Evolutionary conservation across 2,888 invertebrate species (phyloP).

Genomic region (Tinea pellionella): DNA sequence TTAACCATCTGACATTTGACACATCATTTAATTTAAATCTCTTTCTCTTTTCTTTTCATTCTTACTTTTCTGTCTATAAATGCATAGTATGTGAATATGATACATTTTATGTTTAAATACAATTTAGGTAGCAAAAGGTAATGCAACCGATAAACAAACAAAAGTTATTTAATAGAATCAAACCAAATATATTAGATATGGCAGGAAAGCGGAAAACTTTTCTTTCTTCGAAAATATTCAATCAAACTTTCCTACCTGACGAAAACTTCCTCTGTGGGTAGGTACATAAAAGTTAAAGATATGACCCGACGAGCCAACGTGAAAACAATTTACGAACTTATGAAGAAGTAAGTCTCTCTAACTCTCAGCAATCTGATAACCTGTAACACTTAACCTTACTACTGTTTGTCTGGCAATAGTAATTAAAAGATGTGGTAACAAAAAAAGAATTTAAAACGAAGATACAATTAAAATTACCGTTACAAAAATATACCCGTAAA

Average conservation of each 20-base stretch:
- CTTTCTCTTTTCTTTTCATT: too few relatives aligned
- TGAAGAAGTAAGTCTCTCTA: background rate
- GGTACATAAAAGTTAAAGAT: conserved; percentile 6
- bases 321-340: conserved; percentile 12
- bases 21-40: too few relatives aligned
- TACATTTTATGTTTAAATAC: too few relatives aligned
- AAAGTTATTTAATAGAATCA: conserved; percentile 20
- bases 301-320: conserved; percentile 6
- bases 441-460: too few relatives aligned
- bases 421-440: too few relatives aligned
- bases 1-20: too few relatives aligned
- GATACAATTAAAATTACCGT: too few relatives aligned
- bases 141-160: background rate
- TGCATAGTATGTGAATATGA: too few relatives aligned
- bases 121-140: background rate
- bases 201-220: conserved; percentile 32
- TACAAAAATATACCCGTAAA: too few relatives aligned
- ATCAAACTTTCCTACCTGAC: conserved; percentile 41
- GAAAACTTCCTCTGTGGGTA: conserved; percentile 23
- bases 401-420: background rate
- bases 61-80: too few relatives aligned
- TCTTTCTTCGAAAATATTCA: conserved; percentile 32
- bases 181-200: conserved; percentile 25
- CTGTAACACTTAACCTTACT: background rate
- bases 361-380: too few relatives aligned